Percentiles rank a stretch among this genome's conserved stretches.
Conservation (phyloP, 2,797 vertebrate genomes). For the Pseudotriccus pelzelni region DNA sequence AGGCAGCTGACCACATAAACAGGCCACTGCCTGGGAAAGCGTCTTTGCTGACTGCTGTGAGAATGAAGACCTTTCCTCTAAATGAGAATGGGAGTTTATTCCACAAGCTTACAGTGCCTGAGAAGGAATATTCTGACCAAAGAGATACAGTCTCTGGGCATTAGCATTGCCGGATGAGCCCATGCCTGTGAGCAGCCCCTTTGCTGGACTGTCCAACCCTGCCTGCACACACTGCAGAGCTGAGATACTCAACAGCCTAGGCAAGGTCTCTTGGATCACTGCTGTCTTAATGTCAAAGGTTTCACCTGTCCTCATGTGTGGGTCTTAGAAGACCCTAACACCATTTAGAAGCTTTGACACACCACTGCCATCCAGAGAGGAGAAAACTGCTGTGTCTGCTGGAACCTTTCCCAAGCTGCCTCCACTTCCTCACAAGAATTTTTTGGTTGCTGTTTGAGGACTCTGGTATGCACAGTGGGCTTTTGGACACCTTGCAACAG, state of each 20-base stretch:
- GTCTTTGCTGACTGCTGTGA: neutral
- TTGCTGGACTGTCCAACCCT: neutral
- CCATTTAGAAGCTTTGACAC: neutral
- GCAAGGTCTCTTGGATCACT: neutral
- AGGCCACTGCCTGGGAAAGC: neutral
- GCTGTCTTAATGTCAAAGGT: neutral
- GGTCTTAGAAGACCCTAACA: neutral
- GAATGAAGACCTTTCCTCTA: neutral
- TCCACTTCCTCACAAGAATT: neutral
- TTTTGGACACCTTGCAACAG: neutral
- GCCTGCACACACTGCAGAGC: neutral
- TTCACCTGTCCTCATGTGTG: neutral
- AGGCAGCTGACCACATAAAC: neutral
- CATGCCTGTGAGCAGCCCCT: neutral
- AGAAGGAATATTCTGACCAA: neutral
- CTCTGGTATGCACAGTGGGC: neutral
- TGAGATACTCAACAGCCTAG: neutral
- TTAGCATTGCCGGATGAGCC: neutral
- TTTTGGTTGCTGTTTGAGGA: neutral
- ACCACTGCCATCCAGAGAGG: neutral
- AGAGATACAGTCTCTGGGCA: neutral
- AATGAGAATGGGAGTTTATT: rapidly evolving
- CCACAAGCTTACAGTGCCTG: neutral
- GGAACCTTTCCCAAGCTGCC: neutral
- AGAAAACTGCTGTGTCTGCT: neutral